phyloP scores from a whole-genome alignment of 2,888 invertebrate species.

The Hylaea fasciaria region DNA sequence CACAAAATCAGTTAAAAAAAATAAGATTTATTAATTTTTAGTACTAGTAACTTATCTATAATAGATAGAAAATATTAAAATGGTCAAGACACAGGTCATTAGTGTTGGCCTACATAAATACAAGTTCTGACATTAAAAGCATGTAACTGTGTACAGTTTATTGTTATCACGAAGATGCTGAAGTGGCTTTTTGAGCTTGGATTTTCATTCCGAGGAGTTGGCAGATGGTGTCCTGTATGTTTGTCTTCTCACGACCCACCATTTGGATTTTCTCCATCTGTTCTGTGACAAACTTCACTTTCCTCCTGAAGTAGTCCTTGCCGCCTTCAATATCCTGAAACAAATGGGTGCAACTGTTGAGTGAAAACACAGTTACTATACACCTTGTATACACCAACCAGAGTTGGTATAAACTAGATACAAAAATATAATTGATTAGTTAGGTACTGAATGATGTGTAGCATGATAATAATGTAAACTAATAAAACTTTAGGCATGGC shows the following conservation, averaged over 20 bases:
- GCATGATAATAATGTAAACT: neutral
- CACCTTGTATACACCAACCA: no score
- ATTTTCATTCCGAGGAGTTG: constrained; percentile 89
- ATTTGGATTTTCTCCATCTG: constrained; percentile 97
- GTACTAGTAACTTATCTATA: no score
- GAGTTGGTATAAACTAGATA: no score
- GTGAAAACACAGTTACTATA: no score
- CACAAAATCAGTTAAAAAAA: no score
- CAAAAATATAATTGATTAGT: neutral
- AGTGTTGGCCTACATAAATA: constrained; percentile 27
- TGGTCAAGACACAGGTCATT: no score
- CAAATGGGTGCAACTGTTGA: constrained; percentile 1
- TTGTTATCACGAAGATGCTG: constrained; percentile 37
- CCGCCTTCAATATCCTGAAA: constrained; percentile 90
- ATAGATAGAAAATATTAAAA: neutral
- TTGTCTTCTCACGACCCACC: constrained; percentile 92
- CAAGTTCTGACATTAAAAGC: constrained; percentile 33
- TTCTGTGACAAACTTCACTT: constrained; percentile 95
- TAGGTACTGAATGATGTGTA: neutral
- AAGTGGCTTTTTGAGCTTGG: constrained; percentile 61
- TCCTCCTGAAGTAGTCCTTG: constrained; percentile 96
- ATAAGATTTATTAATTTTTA: no score
- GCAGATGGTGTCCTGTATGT: constrained; percentile 81
- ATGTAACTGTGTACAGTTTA: constrained; percentile 23
- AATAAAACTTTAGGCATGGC: no score